phyloP scores from a whole-genome alignment of 2,113 vertebrate genomes.

The Raja brachyura region DNA sequence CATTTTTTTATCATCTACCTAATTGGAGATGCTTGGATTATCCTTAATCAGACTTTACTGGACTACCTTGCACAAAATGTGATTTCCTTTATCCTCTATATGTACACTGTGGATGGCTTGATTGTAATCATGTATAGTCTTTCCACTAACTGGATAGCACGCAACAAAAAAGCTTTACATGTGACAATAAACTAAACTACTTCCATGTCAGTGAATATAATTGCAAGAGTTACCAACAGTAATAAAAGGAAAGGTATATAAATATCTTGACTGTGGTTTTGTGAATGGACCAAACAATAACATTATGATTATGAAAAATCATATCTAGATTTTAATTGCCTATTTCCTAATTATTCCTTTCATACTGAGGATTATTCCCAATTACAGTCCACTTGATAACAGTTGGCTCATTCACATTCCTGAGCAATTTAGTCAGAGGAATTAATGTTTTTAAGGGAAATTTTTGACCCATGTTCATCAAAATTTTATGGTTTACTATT shows the following conservation, averaged over 20 bases:
- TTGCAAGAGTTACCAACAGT: not conserved
- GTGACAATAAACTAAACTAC: too few relatives aligned
- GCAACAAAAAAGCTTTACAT: too few relatives aligned
- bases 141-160: too few relatives aligned
- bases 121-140: too few relatives aligned
- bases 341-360: constrained; percentile 14
- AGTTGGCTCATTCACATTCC: not conserved
- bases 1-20: not conserved
- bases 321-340: not conserved
- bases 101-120: too few relatives aligned
- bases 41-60: too few relatives aligned
- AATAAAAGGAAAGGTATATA: not conserved
- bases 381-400: not conserved
- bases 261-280: not conserved
- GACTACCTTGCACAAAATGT: too few relatives aligned
- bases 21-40: too few relatives aligned
- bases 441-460: not conserved
- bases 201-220: not conserved
- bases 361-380: not conserved
- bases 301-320: not conserved
- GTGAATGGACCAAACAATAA: not conserved
- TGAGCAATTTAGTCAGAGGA: not conserved
- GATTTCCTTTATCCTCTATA: too few relatives aligned
- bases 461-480: not conserved
- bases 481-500: not conserved